Conservation (phyloP, 2,113 vertebrate species). For the Bothrops jararaca region DNA sequence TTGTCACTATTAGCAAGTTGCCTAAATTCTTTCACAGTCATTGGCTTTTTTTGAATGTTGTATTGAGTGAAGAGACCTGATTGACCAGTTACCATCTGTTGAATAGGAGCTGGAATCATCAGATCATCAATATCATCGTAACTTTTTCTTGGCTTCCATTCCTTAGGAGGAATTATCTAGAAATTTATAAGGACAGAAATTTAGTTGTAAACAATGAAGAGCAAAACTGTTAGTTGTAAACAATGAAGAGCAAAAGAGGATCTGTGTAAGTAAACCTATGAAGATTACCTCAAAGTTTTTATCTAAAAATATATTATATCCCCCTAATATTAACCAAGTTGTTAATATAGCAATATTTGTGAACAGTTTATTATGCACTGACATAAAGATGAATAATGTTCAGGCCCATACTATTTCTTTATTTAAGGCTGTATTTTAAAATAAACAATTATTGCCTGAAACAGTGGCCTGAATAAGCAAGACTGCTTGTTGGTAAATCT, state of each 20-base stretch:
- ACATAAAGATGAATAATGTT: not conserved
- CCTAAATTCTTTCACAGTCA: constrained; percentile 78
- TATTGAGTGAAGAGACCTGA: constrained; percentile 77
- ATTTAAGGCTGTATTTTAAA: not conserved
- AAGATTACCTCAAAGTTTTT: not conserved
- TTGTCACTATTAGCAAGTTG: constrained; percentile 76
- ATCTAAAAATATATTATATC: not conserved
- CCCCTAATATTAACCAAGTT: not conserved
- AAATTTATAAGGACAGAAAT: constrained; percentile 39
- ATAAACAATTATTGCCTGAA: not conserved
- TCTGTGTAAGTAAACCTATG: not conserved
- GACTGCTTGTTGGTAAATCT: not conserved
- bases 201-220: not conserved
- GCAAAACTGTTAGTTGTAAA: not conserved
- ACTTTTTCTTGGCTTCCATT: constrained; percentile 76
- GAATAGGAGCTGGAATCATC: constrained; percentile 79
- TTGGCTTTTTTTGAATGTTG: constrained; percentile 77
- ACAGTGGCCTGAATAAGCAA: not conserved
- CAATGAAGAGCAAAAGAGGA: rapidly evolving
- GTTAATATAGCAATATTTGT: not conserved
- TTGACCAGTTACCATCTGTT: constrained; percentile 78
- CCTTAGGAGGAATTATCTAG: constrained; percentile 79
- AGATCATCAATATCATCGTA: constrained; percentile 78
- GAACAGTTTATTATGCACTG: not conserved
- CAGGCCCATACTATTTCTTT: not conserved